Base-by-base conservation (phyloP, 1,140 invertebrate genomes). In the Phortica variegata region DNA sequence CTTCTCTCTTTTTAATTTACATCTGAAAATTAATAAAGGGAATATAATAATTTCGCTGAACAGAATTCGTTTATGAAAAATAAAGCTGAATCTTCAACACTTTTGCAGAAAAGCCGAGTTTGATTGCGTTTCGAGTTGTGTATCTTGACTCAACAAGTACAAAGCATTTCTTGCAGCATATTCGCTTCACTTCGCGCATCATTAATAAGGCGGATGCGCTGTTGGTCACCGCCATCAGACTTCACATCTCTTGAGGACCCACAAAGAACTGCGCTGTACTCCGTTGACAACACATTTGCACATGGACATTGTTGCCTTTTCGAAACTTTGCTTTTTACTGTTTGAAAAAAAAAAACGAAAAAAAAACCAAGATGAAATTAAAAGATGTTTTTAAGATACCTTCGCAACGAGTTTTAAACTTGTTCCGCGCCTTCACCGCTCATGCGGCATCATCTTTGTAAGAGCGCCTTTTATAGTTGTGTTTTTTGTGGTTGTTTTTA, bases 111-210 rank as follows among this genome's bases (percentile, higher is more conserved):
- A n/a, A n/a, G n/a, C n/a, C n/a, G n/a, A n/a, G n/a, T n/a, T n/a
- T n/a, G n/a, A n/a, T n/a, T n/a, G n/a, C n/a, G n/a, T n/a, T n/a
- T n/a, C n/a, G n/a, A n/a, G n/a, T n/a, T n/a, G n/a, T n/a, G n/a
- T n/a, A n/a, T n/a, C n/a, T n/a, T n/a, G n/a, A n/a, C n/a, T n/a
- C n/a, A n/a, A 26, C 23, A 26, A 5, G 10, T 26, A 26, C 5
- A 26, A 26, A 6, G 23, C 10, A 26, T 26, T 26, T 26, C 10
- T 26, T 18, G 42, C 13, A 17, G 19, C 43, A 42, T 47, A 59
- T 73, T 73, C 52, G 58, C 60, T 73, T 61, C 70, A 69, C 66
- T 73, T 73, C 66, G 70, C 71, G 71, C 56, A 73, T 74, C 70
- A 74, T 71, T 74, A 74, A 73, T 66, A 68, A 55, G 70, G 66